Evolutionary conservation across 2,113 vertebrate genomes (phyloP), one percentile per base, ranked within the genome.

Genomic region (Dipodomys ordii): DNA sequence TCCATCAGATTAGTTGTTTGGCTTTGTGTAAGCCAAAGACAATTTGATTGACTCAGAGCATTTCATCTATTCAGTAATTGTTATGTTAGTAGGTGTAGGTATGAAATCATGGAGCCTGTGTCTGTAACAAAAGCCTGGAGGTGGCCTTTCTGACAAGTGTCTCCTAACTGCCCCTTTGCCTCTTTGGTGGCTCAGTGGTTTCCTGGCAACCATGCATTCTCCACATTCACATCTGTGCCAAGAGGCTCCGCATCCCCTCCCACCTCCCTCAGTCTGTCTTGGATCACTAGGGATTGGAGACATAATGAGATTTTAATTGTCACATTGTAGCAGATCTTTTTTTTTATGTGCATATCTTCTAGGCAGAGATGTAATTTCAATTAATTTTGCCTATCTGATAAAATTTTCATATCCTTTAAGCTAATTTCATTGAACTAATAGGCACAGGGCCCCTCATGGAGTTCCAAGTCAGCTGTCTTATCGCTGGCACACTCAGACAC

Each of bases 351-450:
- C 93, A 4, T 30, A 90, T 97, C 97, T 98, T 96, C 95, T 97
- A 98, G 97, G 96, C 94, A 97, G 96, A 96, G 96, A 97, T 97
- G 97, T 96, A 97, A 97, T 98, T 98, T 97, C 96, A 98, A 97
- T 98, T 98, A 97, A 97, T 97, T 97, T 96, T 96, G 97, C 95
- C 10, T 96, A 98, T 98, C 98, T 97, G 98, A 98, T 98, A 97
- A 97, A 96, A 94, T 87, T 96, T 97, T 97, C 97, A 95, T 96
- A 94, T 96, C 79, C 92, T 95, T 95, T 95, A 94, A 94, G 95
- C 95, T 98, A 98, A 98, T 98, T 98, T 98, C 94, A 77, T 94
- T 96, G 87, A 95, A 96, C 95, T 97, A 98, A 97, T 97, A 95
- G 95, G 94, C 67, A 9, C 71, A 93, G 90, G 73, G 86, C 80